Evolutionary conservation across 1,140 invertebrate species (phyloP).

Genomic region (Temnothorax curvispinosus): DNA sequence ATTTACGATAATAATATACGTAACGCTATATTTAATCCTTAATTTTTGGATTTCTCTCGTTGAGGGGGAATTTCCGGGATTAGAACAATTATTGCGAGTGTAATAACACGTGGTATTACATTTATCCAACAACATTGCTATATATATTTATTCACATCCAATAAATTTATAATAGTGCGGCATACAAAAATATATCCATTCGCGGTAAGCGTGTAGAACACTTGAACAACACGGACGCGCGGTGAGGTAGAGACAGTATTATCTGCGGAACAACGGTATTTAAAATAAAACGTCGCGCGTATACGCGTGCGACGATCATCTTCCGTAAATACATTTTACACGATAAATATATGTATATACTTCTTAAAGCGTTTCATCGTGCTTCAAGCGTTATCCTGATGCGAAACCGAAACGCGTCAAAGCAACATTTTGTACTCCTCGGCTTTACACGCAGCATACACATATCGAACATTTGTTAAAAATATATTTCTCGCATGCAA

Average conservation of each 20-base stretch:
- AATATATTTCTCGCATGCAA: constrained; percentile 31
- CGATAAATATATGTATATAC: constrained; percentile 10
- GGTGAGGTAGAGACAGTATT: constrained; percentile 69
- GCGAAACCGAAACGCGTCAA: constrained; percentile 16
- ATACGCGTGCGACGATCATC: constrained; percentile 1
- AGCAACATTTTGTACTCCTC: constrained; percentile 30
- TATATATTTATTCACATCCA: constrained; percentile 40
- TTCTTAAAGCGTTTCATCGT: constrained; percentile 36
- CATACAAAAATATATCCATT: constrained; percentile 74
- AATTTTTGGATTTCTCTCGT: not conserved
- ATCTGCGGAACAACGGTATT: constrained; percentile 50
- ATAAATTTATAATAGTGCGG: constrained; percentile 66
- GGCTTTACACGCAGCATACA: constrained; percentile 8
- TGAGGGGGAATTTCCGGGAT: not conserved
- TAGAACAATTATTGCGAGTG: not conserved
- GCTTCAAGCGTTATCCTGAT: constrained; percentile 21
- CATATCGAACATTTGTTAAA: not conserved
- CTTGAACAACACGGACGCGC: constrained; percentile 42
- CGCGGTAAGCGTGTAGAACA: constrained; percentile 66
- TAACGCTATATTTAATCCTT: not conserved
- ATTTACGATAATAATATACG: not conserved
- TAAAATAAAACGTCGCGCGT: constrained; percentile 29
- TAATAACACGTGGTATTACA: not conserved
- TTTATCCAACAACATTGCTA: not conserved
- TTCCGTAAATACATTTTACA: constrained; percentile 1